Evolutionary conservation across 2,113 vertebrate species (phyloP), one percentile per base, ranked within the genome.

Genomic region (Saimiri boliviensis): DNA sequence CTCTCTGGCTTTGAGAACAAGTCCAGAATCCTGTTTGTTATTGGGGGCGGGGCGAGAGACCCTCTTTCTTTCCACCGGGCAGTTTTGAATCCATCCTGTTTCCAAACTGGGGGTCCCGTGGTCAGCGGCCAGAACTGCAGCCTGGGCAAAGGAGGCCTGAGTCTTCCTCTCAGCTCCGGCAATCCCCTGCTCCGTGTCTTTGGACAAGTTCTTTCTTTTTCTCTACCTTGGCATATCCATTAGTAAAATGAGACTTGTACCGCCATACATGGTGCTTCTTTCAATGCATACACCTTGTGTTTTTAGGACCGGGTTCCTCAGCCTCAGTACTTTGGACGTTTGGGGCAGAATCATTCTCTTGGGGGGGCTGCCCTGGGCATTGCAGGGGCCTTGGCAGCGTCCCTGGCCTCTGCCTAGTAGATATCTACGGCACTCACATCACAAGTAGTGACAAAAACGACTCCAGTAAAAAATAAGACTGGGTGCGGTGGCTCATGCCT

Each of bases 91-190:
- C 68, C 21, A 0, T 30, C 77, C 63, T 89, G 0, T 49, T 88
- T 58, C 83, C 8, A 13, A 35, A 3, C 0, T 1, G 0, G 9
- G 21, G n/a, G 32, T 9, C 70, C n/a, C 0, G 2, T 1, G 45
- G 52, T 32, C 74, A 47, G 60, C 0, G 0, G 66, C 47, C 56
- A 0, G 0, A 58, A n/a, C 30, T 19, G 17, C 8, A 45, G 17
- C 25, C 45, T 4, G 45, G 71, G 70, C 40, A 8, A n/a, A 76
- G 68, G 37, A 47, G 3, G 5, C 8, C 60, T 0, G 25, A 42
- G 63, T 45, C 4, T 35, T 30, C 17, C 6, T n/a, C 66, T 37
- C 52, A 12, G 30, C 14, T 42, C 42, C 32, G 47, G 25, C 6
- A 1, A 58, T 14, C 30, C 47, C 14, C 35, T 4, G 19, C 3